Evolutionary conservation across 2,888 invertebrate species (phyloP), one percentile per base, ranked within the genome.

Genomic region (Athalia circularis): DNA sequence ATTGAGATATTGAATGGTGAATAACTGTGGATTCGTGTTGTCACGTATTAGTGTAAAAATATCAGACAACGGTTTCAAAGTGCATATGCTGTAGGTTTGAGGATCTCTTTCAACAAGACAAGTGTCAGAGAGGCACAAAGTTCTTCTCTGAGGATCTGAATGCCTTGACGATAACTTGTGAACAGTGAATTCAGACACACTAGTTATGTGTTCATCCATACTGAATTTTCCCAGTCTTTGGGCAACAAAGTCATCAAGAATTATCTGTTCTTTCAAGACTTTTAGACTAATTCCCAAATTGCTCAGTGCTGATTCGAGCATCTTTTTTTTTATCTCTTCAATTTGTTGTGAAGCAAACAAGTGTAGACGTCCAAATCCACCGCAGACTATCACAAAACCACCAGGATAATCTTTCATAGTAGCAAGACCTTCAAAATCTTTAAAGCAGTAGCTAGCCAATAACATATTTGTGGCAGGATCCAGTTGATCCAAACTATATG

Each of bases 71-170:
- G 96, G 96, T 75, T 95, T 93, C 68, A 98, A 92, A 29, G 98
- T 98, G 83, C 98, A 95, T 75, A 98, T 95, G 84, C 95, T 96
- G 90, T 99, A 99, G 0, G 99, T 98, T 89, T 97, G 97, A 3
- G 98, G 98, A 92, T 99, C 99, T 83, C 99, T 93, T 91, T 99
- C 99, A 72, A 99, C 91, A 74, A 99, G 92, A 89, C 99, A 99
- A 0, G 96, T 96, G 90, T 99, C 99, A 0, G 98, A 97, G 29
- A 99, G 93, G 88, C 99, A 99, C 50, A 99, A 92, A 0, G 97
- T 96, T 78, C 99, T 93, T 81, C 96, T 93, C 84, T 97, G 95
- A 0, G 96, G 95, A 85, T 98, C 98, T 86, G 94, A 93, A 89
- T 97, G 96, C 47, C 97, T 93, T 0, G 94, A 92, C 15, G 96